These are phyloP conservation scores for Bettongia penicillata DNA, from an alignment of 2,113 vertebrate species.

Conservation along the genomic window DNA sequence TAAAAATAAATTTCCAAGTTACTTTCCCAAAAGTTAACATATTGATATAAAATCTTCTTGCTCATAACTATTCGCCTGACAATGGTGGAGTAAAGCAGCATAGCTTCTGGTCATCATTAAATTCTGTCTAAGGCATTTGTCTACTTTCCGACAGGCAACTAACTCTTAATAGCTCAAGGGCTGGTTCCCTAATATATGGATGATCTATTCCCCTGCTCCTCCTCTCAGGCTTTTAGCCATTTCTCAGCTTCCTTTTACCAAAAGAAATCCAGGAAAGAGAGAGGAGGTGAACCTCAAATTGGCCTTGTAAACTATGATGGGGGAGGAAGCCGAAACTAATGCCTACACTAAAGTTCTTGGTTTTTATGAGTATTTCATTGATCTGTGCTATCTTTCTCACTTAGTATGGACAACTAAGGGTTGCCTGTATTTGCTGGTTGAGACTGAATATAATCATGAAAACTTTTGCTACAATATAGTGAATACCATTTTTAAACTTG, in stretches of 20 bases:
- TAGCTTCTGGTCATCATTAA: neutral
- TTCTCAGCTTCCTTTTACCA: neutral
- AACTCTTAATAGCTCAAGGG: neutral
- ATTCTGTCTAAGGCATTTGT: neutral
- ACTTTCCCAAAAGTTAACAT: conserved; percentile 14
- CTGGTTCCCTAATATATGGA: neutral
- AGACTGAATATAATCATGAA: neutral
- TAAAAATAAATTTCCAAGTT: conserved; percentile 61
- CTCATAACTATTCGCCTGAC: neutral
- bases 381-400: neutral
- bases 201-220: neutral
- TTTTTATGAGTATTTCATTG: neutral
- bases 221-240: neutral
- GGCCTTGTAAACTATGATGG: neutral
- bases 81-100: neutral
- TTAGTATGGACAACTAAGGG: neutral
- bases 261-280: neutral
- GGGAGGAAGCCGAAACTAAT: neutral
- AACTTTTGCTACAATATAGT: neutral
- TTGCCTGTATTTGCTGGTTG: neutral
- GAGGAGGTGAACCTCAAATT: neutral
- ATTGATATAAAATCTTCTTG: neutral
- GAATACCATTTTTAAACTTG: neutral
- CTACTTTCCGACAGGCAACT: neutral
- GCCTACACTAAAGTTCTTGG: neutral